Base-by-base conservation (phyloP, 2,113 vertebrate species). In the Periophthalmus modestus region DNA sequence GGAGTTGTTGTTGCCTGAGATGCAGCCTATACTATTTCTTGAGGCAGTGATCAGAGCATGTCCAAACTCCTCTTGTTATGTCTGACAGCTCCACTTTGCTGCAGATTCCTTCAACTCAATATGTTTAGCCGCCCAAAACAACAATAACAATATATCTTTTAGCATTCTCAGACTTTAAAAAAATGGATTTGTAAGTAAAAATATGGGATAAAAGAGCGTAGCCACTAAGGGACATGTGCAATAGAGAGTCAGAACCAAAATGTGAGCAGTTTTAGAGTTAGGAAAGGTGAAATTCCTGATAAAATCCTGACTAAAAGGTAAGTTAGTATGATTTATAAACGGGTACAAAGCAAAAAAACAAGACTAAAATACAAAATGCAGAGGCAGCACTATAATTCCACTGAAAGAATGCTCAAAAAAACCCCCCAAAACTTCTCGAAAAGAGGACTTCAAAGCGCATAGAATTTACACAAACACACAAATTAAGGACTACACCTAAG, bases 51-150 rank as follows among this genome's bases (percentile, higher is more conserved):
- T 73, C 71, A 72, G 2, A 74, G 74, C 85, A 71, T 85, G 79
- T 85, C 83, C 81, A 85, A 85, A 79, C 81, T 24, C 48, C 73
- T 81, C 81, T 62, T 76, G 83, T 82, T 83, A 82, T 75, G 85
- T 75, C 54, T 82, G 79, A 84, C 85, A 87, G 77, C 82, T 85
- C 65, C 46, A n/a, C 46, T 90, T 82, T 77, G 79, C 78, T 43
- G 61, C 78, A 66, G 74, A 88, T 71, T 73, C 68, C 68, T 58
- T 63, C n/a, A 55, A n/a, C 77, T 34, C 70, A 23, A 47, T 72
- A 77, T 82, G 66, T 90, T 90, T 90, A 86, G 77, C 9, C 19
- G 58, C 50, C 66, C 66, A 57, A 28, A 69, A 19, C 16, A 52
- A 55, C n/a, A 19, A n/a, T n/a, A n/a, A n/a, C n/a, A 39, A 39